A percentile compares a stretch with the other conserved stretches of the same genome.
Evolutionary conservation across 2,113 vertebrate genomes (phyloP).

Genomic region (Perca flavescens): DNA sequence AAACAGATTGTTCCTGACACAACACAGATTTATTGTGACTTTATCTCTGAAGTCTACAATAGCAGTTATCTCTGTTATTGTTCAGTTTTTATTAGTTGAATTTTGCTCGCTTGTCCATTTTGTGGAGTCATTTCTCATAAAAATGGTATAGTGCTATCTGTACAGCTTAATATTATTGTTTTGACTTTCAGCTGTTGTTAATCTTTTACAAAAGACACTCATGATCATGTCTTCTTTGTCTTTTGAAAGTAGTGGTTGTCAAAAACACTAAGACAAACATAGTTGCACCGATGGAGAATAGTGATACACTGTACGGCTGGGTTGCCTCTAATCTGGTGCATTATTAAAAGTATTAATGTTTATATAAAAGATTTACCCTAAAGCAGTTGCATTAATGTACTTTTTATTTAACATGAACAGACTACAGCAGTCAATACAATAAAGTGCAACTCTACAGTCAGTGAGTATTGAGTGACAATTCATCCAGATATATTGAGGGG

Average conservation of each 20-base stretch:
- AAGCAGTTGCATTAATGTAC: too few relatives aligned
- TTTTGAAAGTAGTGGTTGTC: constrained; percentile 27
- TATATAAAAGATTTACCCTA: too few relatives aligned
- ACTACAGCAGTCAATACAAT: too few relatives aligned
- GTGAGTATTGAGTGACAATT: too few relatives aligned
- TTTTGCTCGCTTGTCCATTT: constrained; percentile 17
- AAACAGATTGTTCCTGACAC: constrained; percentile 55
- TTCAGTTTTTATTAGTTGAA: constrained; percentile 60
- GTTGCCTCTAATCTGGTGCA: too few relatives aligned
- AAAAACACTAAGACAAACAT: not conserved
- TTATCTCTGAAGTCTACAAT: too few relatives aligned
- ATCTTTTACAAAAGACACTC: constrained; percentile 33
- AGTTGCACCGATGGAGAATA: not conserved
- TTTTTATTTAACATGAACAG: too few relatives aligned
- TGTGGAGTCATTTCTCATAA: constrained; percentile 32
- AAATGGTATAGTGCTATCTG: constrained; percentile 28
- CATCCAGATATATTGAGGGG: too few relatives aligned
- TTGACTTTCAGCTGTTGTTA: constrained; percentile 32
- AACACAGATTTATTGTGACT: constrained; percentile 52
- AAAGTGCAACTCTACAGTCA: too few relatives aligned
- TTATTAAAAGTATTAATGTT: too few relatives aligned
- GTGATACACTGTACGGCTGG: not conserved
- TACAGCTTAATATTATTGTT: constrained; percentile 27
- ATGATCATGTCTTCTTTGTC: constrained; percentile 36
- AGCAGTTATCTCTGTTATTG: constrained; percentile 26